phyloP scores from a whole-genome alignment of 2,888 invertebrate genomes.

The Blastobasis adustella region DNA sequence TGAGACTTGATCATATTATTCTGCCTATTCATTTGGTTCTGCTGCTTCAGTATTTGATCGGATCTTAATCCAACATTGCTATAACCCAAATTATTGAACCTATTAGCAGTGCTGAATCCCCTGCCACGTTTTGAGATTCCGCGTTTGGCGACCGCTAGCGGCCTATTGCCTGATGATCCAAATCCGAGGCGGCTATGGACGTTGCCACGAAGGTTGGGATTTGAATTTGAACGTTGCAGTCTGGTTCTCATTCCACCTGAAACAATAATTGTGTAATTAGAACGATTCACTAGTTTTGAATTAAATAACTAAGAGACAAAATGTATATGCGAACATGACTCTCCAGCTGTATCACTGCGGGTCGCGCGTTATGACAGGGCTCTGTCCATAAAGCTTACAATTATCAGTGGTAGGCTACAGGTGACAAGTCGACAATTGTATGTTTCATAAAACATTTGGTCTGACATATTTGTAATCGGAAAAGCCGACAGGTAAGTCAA shows the following conservation, averaged over 20 bases:
- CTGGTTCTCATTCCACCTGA: constrained; percentile 46
- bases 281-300: too few relatives aligned
- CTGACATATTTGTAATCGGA: too few relatives aligned
- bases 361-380: too few relatives aligned
- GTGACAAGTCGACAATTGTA: too few relatives aligned
- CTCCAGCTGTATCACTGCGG: not conserved
- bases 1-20: constrained; percentile 57
- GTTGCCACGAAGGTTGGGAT: constrained; percentile 33
- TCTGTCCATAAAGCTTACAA: too few relatives aligned
- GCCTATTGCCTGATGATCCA: constrained; percentile 41
- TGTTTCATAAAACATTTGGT: too few relatives aligned
- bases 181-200: constrained; percentile 57
- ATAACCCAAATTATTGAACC: constrained; percentile 56
- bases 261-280: constrained; percentile 1
- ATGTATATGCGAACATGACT: not conserved
- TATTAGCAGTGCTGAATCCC: constrained; percentile 48
- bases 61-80: constrained; percentile 62
- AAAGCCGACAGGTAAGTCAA: too few relatives aligned
- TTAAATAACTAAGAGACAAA: constrained; percentile 5
- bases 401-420: too few relatives aligned
- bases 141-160: constrained; percentile 55
- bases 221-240: constrained; percentile 42
- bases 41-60: constrained; percentile 60
- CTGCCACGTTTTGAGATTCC: constrained; percentile 63
- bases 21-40: constrained; percentile 33